Percentiles rank a stretch among this genome's conserved stretches.
phyloP scores from a whole-genome alignment of 1,140 invertebrate species.

The Lerema accius region DNA sequence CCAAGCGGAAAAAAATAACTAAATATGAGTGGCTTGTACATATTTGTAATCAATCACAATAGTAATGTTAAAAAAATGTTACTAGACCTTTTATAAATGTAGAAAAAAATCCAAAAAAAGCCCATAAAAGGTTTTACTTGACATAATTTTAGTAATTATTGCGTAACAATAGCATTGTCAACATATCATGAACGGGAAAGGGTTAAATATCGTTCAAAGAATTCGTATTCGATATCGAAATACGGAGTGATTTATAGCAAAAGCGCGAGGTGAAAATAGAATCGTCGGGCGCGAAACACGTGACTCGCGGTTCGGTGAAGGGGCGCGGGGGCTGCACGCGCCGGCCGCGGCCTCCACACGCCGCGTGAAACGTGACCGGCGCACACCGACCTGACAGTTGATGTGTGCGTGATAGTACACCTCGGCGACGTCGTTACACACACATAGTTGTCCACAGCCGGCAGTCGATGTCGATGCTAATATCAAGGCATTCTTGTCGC shows the following conservation, averaged over 20 bases:
- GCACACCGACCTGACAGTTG: slow-evolving; percentile 41
- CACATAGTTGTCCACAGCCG: slow-evolving; percentile 16
- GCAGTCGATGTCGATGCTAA: neutral
- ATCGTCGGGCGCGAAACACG: slow-evolving; percentile 52
- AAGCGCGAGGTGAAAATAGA: slow-evolving; percentile 65
- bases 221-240: slow-evolving; percentile 18
- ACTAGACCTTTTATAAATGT: too few species aligned
- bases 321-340: slow-evolving; percentile 54
- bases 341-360: slow-evolving; percentile 61
- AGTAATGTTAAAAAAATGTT: too few species aligned
- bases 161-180: neutral
- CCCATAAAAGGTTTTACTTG: too few species aligned
- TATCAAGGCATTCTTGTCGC: slow-evolving; percentile 52
- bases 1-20: too few species aligned
- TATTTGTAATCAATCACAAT: too few species aligned
- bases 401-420: neutral
- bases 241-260: slow-evolving; percentile 46
- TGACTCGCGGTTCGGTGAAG: slow-evolving; percentile 40
- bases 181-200: neutral
- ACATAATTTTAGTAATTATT: neutral
- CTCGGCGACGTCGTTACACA: slow-evolving; percentile 34
- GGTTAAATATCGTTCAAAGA: neutral
- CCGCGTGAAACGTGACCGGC: slow-evolving; percentile 73
- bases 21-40: too few species aligned
- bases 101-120: too few species aligned